Base-by-base conservation (phyloP, 2,113 vertebrate species). In the Labrus mixtus region DNA sequence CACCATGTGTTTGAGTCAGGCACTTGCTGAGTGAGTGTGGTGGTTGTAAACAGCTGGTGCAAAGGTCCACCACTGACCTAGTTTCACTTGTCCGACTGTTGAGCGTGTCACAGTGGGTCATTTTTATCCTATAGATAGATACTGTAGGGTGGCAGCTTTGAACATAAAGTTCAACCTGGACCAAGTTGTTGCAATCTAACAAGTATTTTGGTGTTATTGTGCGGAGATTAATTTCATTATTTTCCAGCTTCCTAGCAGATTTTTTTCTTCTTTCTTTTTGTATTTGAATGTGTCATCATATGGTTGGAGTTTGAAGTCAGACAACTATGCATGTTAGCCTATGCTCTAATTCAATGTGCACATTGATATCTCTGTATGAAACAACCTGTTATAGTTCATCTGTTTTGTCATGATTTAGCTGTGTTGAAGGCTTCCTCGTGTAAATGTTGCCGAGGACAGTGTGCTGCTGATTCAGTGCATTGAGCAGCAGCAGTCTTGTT, bases 11-110 rank as follows among this genome's bases (percentile, higher is more conserved):
- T 15, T 50, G 33, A 67, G 54, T 53, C 25, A 37, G 22, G 15
- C 54, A 11, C 48, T 75, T 50, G 1, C 3, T 19, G 36, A 61
- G 39, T 39, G 43, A 71, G 64, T 22, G 56, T 15, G 37, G 33
- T 68, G 68, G 65, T 71, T 73, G 80, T 85, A 80, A 86, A 83
- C 66, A 71, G 73, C 73, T 65, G 55, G 83, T 78, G 11, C 78
- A 85, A 91, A 86, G 79, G 71, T 90, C 72, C 67, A 51, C 53
- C 43, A 13, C 56, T 73, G 78, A 76, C 76, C 81, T 81, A 58
- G 50, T 85, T 89, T 57, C 33, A 58, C 59, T 60, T 37, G 66
- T 66, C 61, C 37, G 51, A 56, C 54, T 10, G 20, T 19, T 12
- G 17, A 39, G 2, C 6, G 15, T 25, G 50, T 63, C 22, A 19